Percentiles rank a stretch among this genome's conserved stretches.
Evolutionary conservation across 2,888 invertebrate genomes (phyloP).

Genomic region (Gymnoscelis rufifasciata): DNA sequence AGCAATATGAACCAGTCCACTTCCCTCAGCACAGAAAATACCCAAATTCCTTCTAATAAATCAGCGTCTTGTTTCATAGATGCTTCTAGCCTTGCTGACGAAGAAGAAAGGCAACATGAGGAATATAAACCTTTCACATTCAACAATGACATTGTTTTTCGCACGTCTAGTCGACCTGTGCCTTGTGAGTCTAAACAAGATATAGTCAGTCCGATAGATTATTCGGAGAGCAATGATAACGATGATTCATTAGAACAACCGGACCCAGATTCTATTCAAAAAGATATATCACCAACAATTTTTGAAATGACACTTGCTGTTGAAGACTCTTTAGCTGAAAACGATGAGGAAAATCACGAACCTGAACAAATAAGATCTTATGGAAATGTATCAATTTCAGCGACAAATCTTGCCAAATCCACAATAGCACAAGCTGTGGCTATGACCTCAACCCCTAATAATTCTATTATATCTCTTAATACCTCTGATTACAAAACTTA

Average conservation of each 20-base stretch:
- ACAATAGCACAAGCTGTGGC: slow-evolving; percentile 30
- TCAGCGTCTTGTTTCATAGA: slow-evolving; percentile 84
- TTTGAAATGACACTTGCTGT: slow-evolving; percentile 61
- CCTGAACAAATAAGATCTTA: not conserved
- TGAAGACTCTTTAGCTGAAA: slow-evolving; percentile 52
- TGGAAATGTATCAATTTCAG: not conserved
- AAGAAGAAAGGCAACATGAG: slow-evolving; percentile 67
- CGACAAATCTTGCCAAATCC: not conserved
- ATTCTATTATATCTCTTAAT: slow-evolving; percentile 81
- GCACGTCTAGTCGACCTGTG: slow-evolving; percentile 48
- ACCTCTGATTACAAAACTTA: slow-evolving; percentile 37
- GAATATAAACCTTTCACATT: slow-evolving; percentile 14
- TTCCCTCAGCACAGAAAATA: too few relatives aligned
- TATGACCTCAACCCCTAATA: slow-evolving; percentile 80
- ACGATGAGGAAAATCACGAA: slow-evolving; percentile 11
- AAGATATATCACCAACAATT: slow-evolving; percentile 58
- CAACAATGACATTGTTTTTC: slow-evolving; percentile 11
- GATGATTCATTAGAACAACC: slow-evolving; percentile 65
- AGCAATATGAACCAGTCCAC: too few relatives aligned
- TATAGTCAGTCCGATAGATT: slow-evolving; percentile 50
- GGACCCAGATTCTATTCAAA: slow-evolving; percentile 53
- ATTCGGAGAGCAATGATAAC: slow-evolving; percentile 61
- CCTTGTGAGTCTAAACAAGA: slow-evolving; percentile 53
- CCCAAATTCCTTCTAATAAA: slow-evolving; percentile 47
- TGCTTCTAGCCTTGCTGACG: slow-evolving; percentile 86